Evolutionary conservation across 2,113 vertebrate species (phyloP).

Genomic region (Podarcis muralis): DNA sequence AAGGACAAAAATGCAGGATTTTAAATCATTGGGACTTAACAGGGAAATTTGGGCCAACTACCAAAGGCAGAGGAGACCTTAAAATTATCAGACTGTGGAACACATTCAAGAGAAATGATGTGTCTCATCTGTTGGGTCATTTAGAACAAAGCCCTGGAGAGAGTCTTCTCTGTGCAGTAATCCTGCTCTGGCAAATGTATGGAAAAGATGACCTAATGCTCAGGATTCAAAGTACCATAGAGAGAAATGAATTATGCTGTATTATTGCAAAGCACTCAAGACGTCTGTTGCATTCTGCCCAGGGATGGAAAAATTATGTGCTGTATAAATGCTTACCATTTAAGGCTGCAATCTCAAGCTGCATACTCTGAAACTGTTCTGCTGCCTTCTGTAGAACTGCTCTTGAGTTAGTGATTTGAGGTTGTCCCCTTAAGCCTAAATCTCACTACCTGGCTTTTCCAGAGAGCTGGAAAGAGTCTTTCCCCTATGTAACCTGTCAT

Average conservation of each 20-base stretch:
- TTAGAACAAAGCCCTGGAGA: constrained; percentile 21
- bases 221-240: neutral
- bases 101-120: constrained; percentile 18
- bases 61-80: neutral
- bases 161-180: neutral
- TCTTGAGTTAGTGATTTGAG: neutral
- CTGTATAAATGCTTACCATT: constrained; percentile 17
- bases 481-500: neutral
- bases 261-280: neutral
- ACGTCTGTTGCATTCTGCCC: neutral
- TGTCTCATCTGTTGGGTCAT: constrained; percentile 1
- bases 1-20: neutral
- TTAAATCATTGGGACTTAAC: neutral
- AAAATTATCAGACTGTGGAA: constrained; percentile 30
- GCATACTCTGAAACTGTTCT: neutral
- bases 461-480: neutral
- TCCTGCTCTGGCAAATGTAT: neutral
- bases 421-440: neutral
- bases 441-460: neutral
- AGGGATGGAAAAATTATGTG: neutral
- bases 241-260: constrained; percentile 25
- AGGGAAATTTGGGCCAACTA: constrained; percentile 12
- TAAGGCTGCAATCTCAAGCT: constrained; percentile 15
- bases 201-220: constrained; percentile 45
- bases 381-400: neutral